A percentile compares a stretch with the other conserved stretches of the same genome.
Evolutionary conservation across 1,140 invertebrate genomes (phyloP).

Genomic region (Charaxes varanes): DNA sequence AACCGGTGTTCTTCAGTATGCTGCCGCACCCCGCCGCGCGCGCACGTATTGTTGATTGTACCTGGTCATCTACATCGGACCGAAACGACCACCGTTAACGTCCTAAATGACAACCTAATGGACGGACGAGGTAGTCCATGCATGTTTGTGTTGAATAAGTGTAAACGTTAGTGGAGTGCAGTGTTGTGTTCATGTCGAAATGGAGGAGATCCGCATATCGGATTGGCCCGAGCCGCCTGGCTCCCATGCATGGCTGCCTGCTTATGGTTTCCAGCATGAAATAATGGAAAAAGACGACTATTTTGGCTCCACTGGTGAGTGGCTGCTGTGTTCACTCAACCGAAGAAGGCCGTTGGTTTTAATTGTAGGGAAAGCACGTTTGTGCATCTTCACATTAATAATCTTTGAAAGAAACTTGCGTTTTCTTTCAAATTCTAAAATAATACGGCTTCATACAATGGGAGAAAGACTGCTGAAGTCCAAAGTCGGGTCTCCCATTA

Average conservation of each 20-base stretch:
- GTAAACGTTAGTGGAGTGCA: conserved; percentile 58
- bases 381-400: conserved; percentile 14
- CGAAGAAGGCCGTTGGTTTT: conserved; percentile 20
- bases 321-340: conserved; percentile 19
- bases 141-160: conserved; percentile 59
- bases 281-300: conserved; percentile 77
- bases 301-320: conserved; percentile 75
- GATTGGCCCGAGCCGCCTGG: conserved; percentile 79
- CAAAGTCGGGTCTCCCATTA: no score
- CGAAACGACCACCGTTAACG: conserved; percentile 56
- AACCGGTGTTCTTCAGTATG: conserved; percentile 38
- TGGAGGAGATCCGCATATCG: conserved; percentile 78
- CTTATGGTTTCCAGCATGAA: conserved; percentile 78
- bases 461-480: no score
- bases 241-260: conserved; percentile 79
- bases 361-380: conserved; percentile 20
- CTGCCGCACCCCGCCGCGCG: conserved; percentile 45
- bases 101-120: conserved; percentile 67
- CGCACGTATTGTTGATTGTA: conserved; percentile 24
- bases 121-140: conserved; percentile 67
- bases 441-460: no score
- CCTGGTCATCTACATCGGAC: conserved; percentile 22
- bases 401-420: no score
- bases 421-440: no score
- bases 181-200: conserved; percentile 64